Conservation (phyloP, 2,113 vertebrate species). For the Platycercus adscitus region DNA sequence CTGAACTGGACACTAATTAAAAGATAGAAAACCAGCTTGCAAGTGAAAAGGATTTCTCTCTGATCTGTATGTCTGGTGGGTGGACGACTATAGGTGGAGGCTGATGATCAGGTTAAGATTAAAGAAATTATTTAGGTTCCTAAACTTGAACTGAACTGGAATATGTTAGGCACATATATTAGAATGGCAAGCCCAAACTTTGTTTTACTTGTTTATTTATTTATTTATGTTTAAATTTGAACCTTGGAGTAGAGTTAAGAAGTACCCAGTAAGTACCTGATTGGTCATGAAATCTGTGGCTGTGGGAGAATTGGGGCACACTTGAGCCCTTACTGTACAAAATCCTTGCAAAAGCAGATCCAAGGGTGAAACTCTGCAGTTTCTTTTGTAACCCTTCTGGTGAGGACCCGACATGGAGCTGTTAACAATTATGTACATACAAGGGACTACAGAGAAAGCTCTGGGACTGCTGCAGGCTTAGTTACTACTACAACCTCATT, state of each 20-base stretch:
- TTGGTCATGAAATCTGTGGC: not conserved
- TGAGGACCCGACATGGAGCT: not conserved
- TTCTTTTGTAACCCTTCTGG: not conserved
- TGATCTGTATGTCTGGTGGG: not conserved
- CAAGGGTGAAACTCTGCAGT: not conserved
- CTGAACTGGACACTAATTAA: not conserved
- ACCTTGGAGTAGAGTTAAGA: not conserved
- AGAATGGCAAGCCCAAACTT: not conserved
- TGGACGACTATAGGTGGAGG: not conserved
- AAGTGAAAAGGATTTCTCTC: not conserved
- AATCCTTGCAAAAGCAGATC: not conserved
- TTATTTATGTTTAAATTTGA: not conserved
- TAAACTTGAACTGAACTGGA: not conserved
- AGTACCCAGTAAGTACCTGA: not conserved
- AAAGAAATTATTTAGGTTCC: not conserved
- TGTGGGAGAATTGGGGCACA: not conserved
- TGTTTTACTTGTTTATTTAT: not conserved
- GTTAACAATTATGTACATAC: not conserved
- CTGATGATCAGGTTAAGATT: not conserved
- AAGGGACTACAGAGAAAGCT: not conserved
- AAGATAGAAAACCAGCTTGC: not conserved
- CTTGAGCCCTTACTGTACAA: not conserved
- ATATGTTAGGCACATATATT: not conserved
- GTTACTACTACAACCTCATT: not conserved
- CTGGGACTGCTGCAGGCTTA: not conserved